Conservation (phyloP, 2,113 vertebrate species). For the Patagioenas fasciata region DNA sequence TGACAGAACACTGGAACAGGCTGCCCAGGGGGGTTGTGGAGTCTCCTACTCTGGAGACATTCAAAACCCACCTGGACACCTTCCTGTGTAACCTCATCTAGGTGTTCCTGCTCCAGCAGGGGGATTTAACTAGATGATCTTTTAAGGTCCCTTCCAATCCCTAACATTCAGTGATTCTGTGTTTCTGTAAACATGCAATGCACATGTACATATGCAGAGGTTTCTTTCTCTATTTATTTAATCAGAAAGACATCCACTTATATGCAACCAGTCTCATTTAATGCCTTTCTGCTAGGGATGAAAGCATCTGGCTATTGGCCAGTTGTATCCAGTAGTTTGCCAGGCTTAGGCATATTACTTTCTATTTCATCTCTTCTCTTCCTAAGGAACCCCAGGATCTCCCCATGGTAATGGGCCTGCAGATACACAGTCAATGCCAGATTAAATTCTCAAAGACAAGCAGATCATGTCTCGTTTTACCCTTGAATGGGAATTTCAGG, state of each 20-base stretch:
- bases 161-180: no score
- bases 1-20: no score
- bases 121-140: no score
- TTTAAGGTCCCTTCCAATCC: no score
- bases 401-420: neutral
- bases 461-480: neutral
- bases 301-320: conserved; percentile 8
- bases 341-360: neutral
- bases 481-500: neutral
- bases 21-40: no score
- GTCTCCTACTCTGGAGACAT: no score
- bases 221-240: neutral
- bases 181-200: neutral
- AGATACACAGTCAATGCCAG: neutral
- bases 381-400: neutral
- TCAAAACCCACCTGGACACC: no score
- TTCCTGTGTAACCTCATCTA: no score
- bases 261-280: neutral
- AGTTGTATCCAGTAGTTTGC: neutral
- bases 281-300: conserved; percentile 36
- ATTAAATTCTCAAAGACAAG: neutral
- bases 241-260: neutral
- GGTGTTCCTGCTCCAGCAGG: no score
- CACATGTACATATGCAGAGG: neutral
- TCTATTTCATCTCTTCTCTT: neutral